These are phyloP conservation scores for Crossocerus cetratus DNA, from an alignment of 2,888 invertebrate genomes.

Conservation along the genomic window DNA sequence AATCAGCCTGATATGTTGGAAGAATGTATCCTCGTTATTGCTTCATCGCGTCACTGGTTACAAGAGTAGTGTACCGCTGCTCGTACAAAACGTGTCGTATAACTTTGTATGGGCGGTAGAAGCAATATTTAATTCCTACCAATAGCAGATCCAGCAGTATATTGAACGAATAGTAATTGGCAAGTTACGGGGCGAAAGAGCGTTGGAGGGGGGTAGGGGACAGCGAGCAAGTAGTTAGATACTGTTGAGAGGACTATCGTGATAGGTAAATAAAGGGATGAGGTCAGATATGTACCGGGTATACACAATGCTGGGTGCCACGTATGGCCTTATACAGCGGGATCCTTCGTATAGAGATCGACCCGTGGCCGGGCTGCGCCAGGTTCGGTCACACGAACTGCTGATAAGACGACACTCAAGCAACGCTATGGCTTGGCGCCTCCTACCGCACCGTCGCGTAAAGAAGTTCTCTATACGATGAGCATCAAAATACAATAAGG, in stretches of 20 bases:
- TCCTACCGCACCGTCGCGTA: slow-evolving; percentile 7
- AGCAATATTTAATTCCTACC: too few relatives aligned
- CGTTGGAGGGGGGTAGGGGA: too few relatives aligned
- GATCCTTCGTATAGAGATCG: slow-evolving; percentile 41
- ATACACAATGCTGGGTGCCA: slow-evolving; percentile 19
- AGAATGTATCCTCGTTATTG: too few relatives aligned
- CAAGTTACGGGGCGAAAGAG: too few relatives aligned
- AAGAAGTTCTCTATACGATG: slow-evolving; percentile 32
- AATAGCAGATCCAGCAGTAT: too few relatives aligned
- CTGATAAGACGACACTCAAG: slow-evolving; percentile 59
- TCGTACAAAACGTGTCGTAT: too few relatives aligned
- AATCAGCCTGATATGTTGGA: too few relatives aligned
- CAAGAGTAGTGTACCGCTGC: too few relatives aligned
- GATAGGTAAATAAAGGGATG: slow-evolving; percentile 35
- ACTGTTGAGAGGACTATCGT: slow-evolving; percentile 25
- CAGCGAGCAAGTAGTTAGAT: background rate
- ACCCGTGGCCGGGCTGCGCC: slow-evolving; percentile 36
- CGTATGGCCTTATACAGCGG: slow-evolving; percentile 23
- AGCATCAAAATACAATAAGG: slow-evolving; percentile 33
- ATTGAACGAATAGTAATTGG: too few relatives aligned
- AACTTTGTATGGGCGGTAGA: too few relatives aligned
- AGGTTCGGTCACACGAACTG: slow-evolving; percentile 52
- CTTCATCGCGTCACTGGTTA: too few relatives aligned
- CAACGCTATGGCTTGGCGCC: slow-evolving; percentile 38
- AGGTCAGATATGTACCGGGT: slow-evolving; percentile 23